These are phyloP conservation scores for Sinotaia quadrata DNA, from an alignment of 2,888 invertebrate species.

Conservation along the genomic window DNA sequence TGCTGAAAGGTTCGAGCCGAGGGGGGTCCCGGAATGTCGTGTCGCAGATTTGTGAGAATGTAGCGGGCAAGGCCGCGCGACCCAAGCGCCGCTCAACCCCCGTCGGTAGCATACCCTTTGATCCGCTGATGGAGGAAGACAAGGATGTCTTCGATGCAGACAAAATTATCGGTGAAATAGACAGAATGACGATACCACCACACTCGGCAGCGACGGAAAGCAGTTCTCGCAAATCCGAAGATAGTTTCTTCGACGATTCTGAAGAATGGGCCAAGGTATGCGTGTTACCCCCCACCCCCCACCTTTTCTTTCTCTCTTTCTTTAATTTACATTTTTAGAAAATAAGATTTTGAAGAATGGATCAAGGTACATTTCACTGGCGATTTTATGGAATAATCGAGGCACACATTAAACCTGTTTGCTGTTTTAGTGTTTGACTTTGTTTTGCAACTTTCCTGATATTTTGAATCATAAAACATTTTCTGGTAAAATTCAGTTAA, in stretches of 20 bases:
- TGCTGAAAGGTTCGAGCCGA: conserved; percentile 65
- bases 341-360: too few species aligned
- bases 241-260: conserved; percentile 39
- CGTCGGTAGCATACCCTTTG: conserved; percentile 48
- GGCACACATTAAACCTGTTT: too few species aligned
- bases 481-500: too few species aligned
- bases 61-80: conserved; percentile 41
- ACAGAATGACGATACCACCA: conserved; percentile 23
- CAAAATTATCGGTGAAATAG: conserved; percentile 37
- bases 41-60: conserved; percentile 64
- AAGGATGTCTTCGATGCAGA: conserved; percentile 40
- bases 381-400: too few species aligned
- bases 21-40: conserved; percentile 59
- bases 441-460: too few species aligned
- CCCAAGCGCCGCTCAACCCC: conserved; percentile 52
- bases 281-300: too few species aligned
- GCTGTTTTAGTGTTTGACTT: too few species aligned
- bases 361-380: too few species aligned
- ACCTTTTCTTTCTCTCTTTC: too few species aligned
- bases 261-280: conserved; percentile 91
- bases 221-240: conserved; percentile 11
- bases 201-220: background rate
- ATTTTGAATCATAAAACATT: too few species aligned
- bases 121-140: conserved; percentile 61
- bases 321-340: too few species aligned